These are phyloP conservation scores for Lacanobia wlatinum DNA, from an alignment of 2,888 invertebrate species.

Conservation along the genomic window DNA sequence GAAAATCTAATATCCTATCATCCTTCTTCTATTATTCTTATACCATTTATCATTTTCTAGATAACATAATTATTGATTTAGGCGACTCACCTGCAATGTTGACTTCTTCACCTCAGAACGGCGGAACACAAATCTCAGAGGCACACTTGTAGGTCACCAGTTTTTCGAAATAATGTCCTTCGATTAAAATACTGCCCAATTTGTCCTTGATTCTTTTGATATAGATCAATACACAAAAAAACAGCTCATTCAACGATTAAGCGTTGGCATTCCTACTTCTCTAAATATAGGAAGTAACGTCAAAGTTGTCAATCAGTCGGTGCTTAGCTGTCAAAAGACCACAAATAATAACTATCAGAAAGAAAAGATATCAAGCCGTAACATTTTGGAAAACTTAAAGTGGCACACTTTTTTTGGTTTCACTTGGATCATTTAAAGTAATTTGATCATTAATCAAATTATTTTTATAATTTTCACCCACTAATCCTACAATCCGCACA, in stretches of 20 bases:
- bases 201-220: conserved; percentile 59
- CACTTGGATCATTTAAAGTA: neutral
- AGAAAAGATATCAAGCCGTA: neutral
- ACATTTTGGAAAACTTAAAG: no score
- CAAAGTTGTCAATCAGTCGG: conserved; percentile 45
- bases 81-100: conserved; percentile 54
- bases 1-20: conserved; percentile 1
- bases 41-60: conserved; percentile 23
- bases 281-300: conserved; percentile 22
- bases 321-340: conserved; percentile 31
- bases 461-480: neutral
- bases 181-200: conserved; percentile 55
- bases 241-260: conserved; percentile 70
- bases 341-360: neutral
- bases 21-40: conserved; percentile 14
- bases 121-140: conserved; percentile 29
- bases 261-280: conserved; percentile 61
- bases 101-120: conserved; percentile 35
- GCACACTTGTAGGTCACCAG: conserved; percentile 38
- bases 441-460: neutral
- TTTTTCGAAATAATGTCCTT: conserved; percentile 46
- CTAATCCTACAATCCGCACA: neutral
- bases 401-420: neutral
- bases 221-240: conserved; percentile 77
- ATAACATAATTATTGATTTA: conserved; percentile 47